These are phyloP conservation scores for Babylonia areolata DNA, from an alignment of 1,140 invertebrate genomes.

Conservation along the genomic window DNA sequence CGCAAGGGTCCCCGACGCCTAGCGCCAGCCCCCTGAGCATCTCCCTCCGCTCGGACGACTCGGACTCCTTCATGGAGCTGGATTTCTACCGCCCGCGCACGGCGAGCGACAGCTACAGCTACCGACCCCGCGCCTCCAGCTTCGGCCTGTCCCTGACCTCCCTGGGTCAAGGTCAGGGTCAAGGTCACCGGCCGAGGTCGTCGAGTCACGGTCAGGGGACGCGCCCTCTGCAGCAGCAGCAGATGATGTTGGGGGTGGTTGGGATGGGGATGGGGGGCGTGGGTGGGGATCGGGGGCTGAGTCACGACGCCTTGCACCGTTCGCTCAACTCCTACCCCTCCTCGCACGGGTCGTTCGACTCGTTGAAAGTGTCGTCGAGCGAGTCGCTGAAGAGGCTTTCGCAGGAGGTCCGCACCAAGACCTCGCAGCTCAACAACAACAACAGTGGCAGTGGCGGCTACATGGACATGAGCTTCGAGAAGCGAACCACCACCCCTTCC, in stretches of 20 bases:
- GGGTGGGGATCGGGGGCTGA: slow-evolving; percentile 59
- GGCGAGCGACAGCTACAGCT: slow-evolving; percentile 71
- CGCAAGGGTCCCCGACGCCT: slow-evolving; percentile 43
- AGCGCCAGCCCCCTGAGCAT: slow-evolving; percentile 58
- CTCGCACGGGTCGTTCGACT: slow-evolving; percentile 57
- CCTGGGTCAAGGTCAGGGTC: slow-evolving; percentile 51
- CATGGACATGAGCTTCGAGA: slow-evolving; percentile 63
- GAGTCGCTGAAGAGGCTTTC: slow-evolving; percentile 62
- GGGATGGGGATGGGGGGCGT: too few species aligned
- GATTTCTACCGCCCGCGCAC: slow-evolving; percentile 70
- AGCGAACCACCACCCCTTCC: slow-evolving; percentile 53
- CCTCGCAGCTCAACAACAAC: slow-evolving; percentile 42
- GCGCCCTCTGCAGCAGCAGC: slow-evolving; percentile 43
- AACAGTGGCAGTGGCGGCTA: slow-evolving; percentile 48
- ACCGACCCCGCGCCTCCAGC: slow-evolving; percentile 66
- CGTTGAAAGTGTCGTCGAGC: slow-evolving; percentile 60
- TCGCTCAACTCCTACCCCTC: slow-evolving; percentile 68
- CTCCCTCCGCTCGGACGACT: slow-evolving; percentile 67
- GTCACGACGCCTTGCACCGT: slow-evolving; percentile 53
- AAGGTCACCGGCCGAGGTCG: slow-evolving; percentile 67
- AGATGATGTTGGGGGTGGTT: slow-evolving; percentile 40
- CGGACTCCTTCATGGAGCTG: slow-evolving; percentile 71
- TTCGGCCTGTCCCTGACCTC: slow-evolving; percentile 58
- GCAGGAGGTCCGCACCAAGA: slow-evolving; percentile 51
- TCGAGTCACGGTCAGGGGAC: slow-evolving; percentile 71